Conservation (phyloP, 2,888 invertebrate genomes). For the Podabrus alpinus region DNA sequence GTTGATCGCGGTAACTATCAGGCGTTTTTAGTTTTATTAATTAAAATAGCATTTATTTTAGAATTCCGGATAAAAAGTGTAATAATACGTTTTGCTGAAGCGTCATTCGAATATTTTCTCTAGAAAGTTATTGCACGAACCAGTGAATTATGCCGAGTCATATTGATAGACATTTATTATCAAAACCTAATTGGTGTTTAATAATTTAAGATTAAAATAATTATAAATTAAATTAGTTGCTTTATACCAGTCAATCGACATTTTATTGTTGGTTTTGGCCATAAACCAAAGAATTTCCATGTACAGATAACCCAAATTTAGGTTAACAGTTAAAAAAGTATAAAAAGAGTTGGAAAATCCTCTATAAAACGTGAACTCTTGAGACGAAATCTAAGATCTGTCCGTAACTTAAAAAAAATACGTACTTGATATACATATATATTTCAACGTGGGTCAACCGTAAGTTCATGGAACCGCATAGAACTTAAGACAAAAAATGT, state of each 20-base stretch:
- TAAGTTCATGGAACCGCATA: not conserved
- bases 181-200: not conserved
- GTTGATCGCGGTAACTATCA: too few species aligned
- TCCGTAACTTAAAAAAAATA: not conserved
- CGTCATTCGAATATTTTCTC: not conserved
- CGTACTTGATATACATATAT: not conserved
- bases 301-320: not conserved
- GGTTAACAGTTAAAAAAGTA: not conserved
- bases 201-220: not conserved
- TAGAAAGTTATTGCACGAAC: not conserved
- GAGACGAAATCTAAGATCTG: not conserved
- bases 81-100: not conserved
- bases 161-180: not conserved
- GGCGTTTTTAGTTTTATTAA: too few species aligned
- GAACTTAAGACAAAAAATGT: not conserved
- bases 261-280: not conserved
- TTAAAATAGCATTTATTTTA: too few species aligned
- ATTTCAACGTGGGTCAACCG: not conserved
- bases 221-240: not conserved
- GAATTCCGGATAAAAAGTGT: too few species aligned
- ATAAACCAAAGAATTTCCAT: not conserved
- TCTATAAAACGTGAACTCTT: not conserved
- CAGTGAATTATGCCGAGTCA: not conserved
- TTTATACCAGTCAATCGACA: not conserved
- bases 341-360: too few species aligned